Evolutionary conservation across 2,888 invertebrate species (phyloP), one percentile per base, ranked within the genome.

Genomic region (Elysia crispata): DNA sequence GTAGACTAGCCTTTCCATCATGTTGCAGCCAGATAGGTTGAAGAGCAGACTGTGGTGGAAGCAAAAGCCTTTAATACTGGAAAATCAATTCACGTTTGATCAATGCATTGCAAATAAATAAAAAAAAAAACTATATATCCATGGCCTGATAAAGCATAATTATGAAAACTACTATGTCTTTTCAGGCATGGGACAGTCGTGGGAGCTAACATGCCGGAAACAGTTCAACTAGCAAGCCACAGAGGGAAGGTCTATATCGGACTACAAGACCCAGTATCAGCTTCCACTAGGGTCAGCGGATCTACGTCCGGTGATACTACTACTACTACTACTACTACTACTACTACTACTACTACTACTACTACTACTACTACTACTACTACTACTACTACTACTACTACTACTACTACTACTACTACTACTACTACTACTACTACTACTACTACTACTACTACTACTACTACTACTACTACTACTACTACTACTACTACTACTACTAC

Each of bases 121-220:
- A n/a, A n/a, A n/a, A n/a, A n/a, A n/a, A n/a, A n/a, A n/a, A n/a
- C n/a, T n/a, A n/a, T n/a, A n/a, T n/a, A n/a, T n/a, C n/a, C n/a
- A n/a, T n/a, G n/a, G n/a, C n/a, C n/a, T n/a, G n/a, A 6, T 41
- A 41, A 41, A 41, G 11, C 41, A 11, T 41, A 41, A 41, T 3
- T 41, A 41, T 41, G 11, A 41, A 41, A 41, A 3, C 5, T 11
- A 11, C 5, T 41, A 3, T 41, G 5, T 41, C 41, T 41, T 41
- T 28, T 50, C 15, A 23, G 54, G 15, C 73, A 73, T 1, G 73
- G 70, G 18, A 33, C 30, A 18, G 73, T 73, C 15, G 54, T 73
- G 15, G 73, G 73, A 1, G 73, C 73, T 8, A 73, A 73, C 54
- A 73, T 73, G 73, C 73, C 73, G 8, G 73, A 73, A 1, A 73